Evolutionary conservation across 2,888 invertebrate genomes (phyloP), one percentile per base, ranked within the genome.

Genomic region (Nephrotoma flavescens): DNA sequence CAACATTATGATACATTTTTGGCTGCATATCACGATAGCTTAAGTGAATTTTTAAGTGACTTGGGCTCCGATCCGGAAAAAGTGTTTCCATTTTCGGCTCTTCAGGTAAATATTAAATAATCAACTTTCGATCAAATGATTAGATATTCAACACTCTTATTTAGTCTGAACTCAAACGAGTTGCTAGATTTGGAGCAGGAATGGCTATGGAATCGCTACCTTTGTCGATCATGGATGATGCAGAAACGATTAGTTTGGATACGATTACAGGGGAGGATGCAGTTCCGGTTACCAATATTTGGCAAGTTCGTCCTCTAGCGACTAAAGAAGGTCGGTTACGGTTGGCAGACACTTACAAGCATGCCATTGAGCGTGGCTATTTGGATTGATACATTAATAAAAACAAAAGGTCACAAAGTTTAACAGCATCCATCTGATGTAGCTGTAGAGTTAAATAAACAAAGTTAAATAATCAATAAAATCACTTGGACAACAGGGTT

Each of bases 271-370:
- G 94, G 9, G 93, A 93, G 4, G 89, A 93, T 52, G 92, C 92
- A 45, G 88, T 93, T 42, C 93, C 94, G 87, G 92, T 96, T 31
- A 94, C 94, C 41, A 94, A 94, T 87, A 92, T 95, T 3, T 95
- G 95, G 95, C 92, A 92, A 87, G 88, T 95, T 0, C 90, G 91
- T 45, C 94, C 94, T 0, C 93, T 95, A 87, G 93, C 94, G 89
- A 93, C 93, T 0, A 91, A 93, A 88, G 92, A 92, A 19, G 94
- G 94, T 6, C 92, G 95, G 41, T 91, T 92, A 71, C 92, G 95
- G 83, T 92, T 95, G 85, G 95, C 95, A 0, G 93, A 94, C 88
- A 92, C 94, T 42, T 92, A 95, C 7, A 93, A 94, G 52, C 94
- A 95, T 89, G 94, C 94, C 57, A 93, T 95, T 0, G 94, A 95